Evolutionary conservation across 1,140 invertebrate genomes (phyloP), one percentile per base, ranked within the genome.

Genomic region (Hydropsyche tenuis): DNA sequence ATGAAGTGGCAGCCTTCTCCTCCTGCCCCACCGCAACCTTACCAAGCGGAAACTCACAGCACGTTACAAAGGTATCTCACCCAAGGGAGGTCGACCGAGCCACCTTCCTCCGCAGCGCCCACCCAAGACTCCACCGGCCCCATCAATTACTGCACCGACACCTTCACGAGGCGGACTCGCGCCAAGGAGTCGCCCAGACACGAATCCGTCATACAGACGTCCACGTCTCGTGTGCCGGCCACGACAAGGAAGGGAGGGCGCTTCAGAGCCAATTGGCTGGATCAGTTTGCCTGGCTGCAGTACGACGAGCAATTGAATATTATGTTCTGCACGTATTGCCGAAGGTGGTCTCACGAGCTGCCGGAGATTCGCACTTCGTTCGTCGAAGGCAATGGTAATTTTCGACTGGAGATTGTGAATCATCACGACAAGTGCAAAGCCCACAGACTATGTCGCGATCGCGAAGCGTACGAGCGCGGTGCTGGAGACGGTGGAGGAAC

Each of bases 401-500:
- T 92, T 82, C 86, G 90, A 69, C 82, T 91, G 37, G 90, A 92
- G 83, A 92, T 92, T 77, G 87, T 92, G 20, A 91, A 92, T 80
- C 90, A 92, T 81, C 90, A 92, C 79, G 89, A 91, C 81, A 91
- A 90, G 79, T 91, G 90, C 79, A 92, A 92, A 80, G 90, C 90
- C n/a, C 90, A 92, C 79, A 86, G 88, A 74, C 79, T 91, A 66
- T 92, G 90, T 77, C 81, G 81, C 53, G 84, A 87, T 51, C 78
- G 84, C 0, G 86, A 87, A 79, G 76, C 81, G 73, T 12, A 75
- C 72, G 75, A 73, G 42, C 48, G 16, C 0, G 62, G 16, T 11
- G 69, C 43, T 6, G 73, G 72, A 5, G 60, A 22, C 1, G 73
- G 53, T 23, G 73, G 45, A 22, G 69, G 23, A 14, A 5, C 27